Percentiles rank a stretch among this genome's conserved stretches.
Conservation (phyloP, 2,797 vertebrate species). For the Hipposideros larvatus region DNA sequence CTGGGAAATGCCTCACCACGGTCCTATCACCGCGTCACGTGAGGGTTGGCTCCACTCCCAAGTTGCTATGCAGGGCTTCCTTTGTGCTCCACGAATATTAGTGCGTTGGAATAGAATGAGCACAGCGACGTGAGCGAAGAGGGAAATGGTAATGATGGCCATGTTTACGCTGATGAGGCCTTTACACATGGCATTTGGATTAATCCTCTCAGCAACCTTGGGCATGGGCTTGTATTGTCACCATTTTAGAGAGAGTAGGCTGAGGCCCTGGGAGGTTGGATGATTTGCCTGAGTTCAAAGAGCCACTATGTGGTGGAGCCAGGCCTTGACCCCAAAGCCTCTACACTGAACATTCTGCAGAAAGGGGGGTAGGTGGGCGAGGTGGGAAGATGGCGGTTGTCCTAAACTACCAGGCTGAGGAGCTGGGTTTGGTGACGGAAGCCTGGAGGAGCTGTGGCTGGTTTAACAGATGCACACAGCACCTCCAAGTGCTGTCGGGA, state of each 20-base stretch:
- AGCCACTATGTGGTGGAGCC: background rate
- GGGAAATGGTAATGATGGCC: rapidly evolving
- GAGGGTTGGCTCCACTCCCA: background rate
- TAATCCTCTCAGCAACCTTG: rapidly evolving
- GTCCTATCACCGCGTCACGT: rapidly evolving
- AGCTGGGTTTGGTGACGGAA: background rate
- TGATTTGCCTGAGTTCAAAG: background rate
- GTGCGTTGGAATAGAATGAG: background rate
- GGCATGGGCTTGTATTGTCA: rapidly evolving
- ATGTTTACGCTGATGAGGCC: rapidly evolving
- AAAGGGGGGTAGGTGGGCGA: background rate
- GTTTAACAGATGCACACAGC: background rate
- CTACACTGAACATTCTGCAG: background rate
- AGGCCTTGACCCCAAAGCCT: background rate
- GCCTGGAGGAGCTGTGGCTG: too few species aligned
- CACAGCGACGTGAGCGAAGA: rapidly evolving
- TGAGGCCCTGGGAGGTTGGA: background rate
- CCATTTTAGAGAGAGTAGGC: background rate
- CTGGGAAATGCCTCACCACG: rapidly evolving
- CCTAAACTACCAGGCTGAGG: too few species aligned
- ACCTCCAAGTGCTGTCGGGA: background rate
- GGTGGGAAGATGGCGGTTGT: rapidly evolving
- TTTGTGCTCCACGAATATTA: background rate
- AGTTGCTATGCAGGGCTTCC: background rate
- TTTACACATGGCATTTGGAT: rapidly evolving